Conservation (phyloP, 2,797 vertebrate species). For the Phrynocephalus guinanensis region DNA sequence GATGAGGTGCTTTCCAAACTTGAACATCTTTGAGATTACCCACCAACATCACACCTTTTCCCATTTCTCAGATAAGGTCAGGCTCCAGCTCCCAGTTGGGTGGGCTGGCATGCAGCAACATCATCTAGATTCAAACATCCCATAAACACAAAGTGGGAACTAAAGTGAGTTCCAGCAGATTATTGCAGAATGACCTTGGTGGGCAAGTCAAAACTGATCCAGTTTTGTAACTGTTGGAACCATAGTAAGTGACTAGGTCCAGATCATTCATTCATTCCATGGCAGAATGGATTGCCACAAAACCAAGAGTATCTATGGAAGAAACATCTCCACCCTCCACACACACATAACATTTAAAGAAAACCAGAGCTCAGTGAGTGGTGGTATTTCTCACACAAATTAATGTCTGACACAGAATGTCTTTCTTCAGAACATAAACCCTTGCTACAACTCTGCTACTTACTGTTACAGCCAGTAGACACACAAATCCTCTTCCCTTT, state of each 20-base stretch:
- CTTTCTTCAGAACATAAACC: no score
- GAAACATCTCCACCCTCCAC: no score
- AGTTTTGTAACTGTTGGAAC: not conserved
- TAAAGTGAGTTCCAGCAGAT: not conserved
- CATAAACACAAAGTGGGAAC: not conserved
- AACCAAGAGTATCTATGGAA: not conserved
- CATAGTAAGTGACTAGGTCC: not conserved
- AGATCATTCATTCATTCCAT: not conserved
- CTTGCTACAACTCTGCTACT: no score
- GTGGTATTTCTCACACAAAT: no score
- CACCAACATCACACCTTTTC: not conserved
- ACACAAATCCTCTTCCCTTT: not conserved
- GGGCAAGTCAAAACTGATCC: not conserved
- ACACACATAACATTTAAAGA: not conserved
- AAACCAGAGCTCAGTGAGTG: not conserved
- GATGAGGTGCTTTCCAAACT: not conserved
- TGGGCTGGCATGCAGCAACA: not conserved
- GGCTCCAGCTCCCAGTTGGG: not conserved
- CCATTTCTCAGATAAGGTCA: not conserved
- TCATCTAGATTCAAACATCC: not conserved
- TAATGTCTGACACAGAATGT: no score
- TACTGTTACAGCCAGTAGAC: not conserved
- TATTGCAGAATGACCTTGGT: not conserved
- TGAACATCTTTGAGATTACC: not conserved
- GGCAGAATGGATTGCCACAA: not conserved